phyloP scores from a whole-genome alignment of 2,113 vertebrate species.

The Agapornis roseicollis region DNA sequence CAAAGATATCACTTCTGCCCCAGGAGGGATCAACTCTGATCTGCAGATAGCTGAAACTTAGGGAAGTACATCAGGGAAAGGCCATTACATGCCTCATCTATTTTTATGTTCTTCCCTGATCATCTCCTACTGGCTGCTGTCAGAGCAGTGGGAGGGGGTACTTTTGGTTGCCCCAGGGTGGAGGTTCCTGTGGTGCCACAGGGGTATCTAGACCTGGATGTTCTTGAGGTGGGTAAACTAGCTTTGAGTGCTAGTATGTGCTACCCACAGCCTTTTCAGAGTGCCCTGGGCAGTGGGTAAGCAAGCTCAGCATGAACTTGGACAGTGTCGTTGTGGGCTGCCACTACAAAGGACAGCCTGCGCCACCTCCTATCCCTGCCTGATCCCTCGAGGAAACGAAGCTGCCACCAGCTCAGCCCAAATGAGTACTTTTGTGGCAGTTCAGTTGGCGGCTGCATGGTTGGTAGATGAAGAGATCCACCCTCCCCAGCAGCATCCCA shows the following conservation, averaged over 20 bases:
- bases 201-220: neutral
- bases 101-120: neutral
- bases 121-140: neutral
- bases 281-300: rapidly evolving
- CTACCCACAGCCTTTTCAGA: neutral
- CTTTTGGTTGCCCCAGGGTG: neutral
- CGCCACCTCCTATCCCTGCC: neutral
- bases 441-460: neutral
- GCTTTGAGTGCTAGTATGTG: neutral
- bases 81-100: neutral
- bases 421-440: neutral
- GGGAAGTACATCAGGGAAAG: neutral
- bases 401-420: neutral
- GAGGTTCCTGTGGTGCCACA: neutral
- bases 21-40: neutral
- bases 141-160: neutral
- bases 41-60: neutral
- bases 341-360: neutral
- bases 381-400: neutral
- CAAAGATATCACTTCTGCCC: neutral
- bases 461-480: neutral
- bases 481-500: neutral
- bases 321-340: neutral
- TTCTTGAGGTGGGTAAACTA: neutral
- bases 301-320: neutral